Base-by-base conservation (phyloP, 2,113 vertebrate species). In the Pandion haliaetus region DNA sequence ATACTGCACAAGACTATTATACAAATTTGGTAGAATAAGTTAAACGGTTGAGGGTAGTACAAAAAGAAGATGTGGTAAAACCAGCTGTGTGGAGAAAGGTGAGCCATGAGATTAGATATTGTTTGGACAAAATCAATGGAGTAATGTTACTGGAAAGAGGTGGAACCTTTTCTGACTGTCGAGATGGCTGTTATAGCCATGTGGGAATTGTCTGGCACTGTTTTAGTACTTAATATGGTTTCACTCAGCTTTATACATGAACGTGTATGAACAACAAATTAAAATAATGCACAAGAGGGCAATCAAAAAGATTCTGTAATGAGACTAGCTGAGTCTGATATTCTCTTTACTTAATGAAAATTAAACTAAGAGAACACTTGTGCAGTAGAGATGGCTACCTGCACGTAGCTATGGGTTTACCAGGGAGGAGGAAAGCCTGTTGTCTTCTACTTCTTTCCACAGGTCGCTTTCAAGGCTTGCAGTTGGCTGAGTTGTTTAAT, bases 71-170 rank as follows among this genome's bases (percentile, higher is more conserved):
- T 36, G 11, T 9, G 9, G 3, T 12, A 31, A 65, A 69, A 59
- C 1, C 8, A 47, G 8, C 2, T 38, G 5, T 0, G 1, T 36
- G 6, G 40, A 44, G 49, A 83, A 80, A 86, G 15, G 4, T 38
- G 14, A 82, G 8, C 8, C 13, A 25, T 54, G 24, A 61, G 4
- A 61, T 7, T 44, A 81, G 26, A 20, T 63, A 61, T 15, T 40
- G 6, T 50, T 79, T 57, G 12, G 34, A 40, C 12, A 24, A 80
- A 82, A 80, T 88, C 16, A 44, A 7, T 24, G 12, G 11, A 59
- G 2, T 72, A 31, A 52, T 52, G 73, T 42, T 79, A 42, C 7
- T 42, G 18, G 31, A 84, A 70, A 45, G 36, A 70, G 8, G 10
- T 49, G 16, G 3, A 88, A 62, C 2, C 4, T 66, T 72, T 81